Percentiles rank a stretch among this genome's conserved stretches.
Evolutionary conservation across 2,113 vertebrate species (phyloP).

Genomic region (Leucoraja erinaceus): DNA sequence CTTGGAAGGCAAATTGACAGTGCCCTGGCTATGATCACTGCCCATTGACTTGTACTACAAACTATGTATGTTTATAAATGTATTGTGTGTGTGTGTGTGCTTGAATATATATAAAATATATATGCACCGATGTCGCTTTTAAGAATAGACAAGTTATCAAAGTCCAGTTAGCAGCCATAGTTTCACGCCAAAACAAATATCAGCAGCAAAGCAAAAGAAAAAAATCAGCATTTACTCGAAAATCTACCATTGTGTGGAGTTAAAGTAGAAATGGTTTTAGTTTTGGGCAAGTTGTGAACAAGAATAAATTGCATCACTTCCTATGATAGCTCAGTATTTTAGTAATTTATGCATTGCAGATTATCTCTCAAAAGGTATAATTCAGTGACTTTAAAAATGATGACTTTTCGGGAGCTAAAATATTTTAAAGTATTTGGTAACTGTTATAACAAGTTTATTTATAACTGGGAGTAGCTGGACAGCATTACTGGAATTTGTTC

Average conservation of each 20-base stretch:
- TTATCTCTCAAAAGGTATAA: neutral
- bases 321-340: neutral
- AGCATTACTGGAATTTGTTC: slow-evolving; percentile 17
- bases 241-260: neutral
- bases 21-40: neutral
- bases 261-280: neutral
- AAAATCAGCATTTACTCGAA: neutral
- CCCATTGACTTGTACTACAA: neutral
- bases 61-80: neutral
- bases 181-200: neutral
- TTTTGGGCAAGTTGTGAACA: slow-evolving; percentile 28
- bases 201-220: neutral
- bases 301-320: neutral
- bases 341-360: neutral
- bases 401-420: neutral
- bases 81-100: neutral
- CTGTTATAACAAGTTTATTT: neutral
- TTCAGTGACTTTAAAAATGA: slow-evolving; percentile 17
- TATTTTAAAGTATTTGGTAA: neutral
- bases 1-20: neutral
- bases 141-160: neutral
- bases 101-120: neutral
- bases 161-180: neutral
- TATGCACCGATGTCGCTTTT: neutral
- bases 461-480: neutral